Percentiles rank a stretch among this genome's conserved stretches.
Evolutionary conservation across 2,888 invertebrate species (phyloP).

Genomic region (Heliconius hortense): DNA sequence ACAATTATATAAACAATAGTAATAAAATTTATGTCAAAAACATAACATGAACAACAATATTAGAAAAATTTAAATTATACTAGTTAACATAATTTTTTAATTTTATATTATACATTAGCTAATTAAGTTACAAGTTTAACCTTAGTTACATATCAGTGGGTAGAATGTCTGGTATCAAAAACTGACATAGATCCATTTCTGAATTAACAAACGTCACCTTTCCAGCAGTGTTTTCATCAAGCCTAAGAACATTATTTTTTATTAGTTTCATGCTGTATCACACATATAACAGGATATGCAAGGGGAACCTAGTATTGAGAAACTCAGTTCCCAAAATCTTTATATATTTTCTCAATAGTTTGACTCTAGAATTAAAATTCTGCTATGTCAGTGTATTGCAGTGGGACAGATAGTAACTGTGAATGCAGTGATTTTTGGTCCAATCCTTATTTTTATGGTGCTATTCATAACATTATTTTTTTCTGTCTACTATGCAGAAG

Average conservation of each 20-base stretch:
- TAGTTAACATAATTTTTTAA: slow-evolving; percentile 19
- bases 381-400: background rate
- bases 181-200: slow-evolving; percentile 87
- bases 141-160: slow-evolving; percentile 84
- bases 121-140: slow-evolving; percentile 12
- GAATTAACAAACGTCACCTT: slow-evolving; percentile 88
- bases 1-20: background rate
- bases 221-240: slow-evolving; percentile 89
- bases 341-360: background rate
- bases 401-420: background rate
- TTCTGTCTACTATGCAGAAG: background rate
- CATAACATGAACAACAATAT: background rate
- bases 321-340: too few relatives aligned
- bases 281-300: background rate
- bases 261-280: background rate
- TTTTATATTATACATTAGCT: slow-evolving; percentile 6
- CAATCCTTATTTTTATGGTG: too few relatives aligned
- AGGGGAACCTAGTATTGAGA: too few relatives aligned
- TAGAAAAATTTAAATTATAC: slow-evolving; percentile 11
- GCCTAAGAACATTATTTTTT: slow-evolving; percentile 69
- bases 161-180: slow-evolving; percentile 89
- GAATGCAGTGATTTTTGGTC: background rate
- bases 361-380: background rate
- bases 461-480: background rate
- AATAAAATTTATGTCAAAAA: background rate